A percentile compares a stretch with the other conserved stretches of the same genome.
phyloP scores from a whole-genome alignment of 2,113 vertebrate genomes.

The Ceuthmochares aereus region DNA sequence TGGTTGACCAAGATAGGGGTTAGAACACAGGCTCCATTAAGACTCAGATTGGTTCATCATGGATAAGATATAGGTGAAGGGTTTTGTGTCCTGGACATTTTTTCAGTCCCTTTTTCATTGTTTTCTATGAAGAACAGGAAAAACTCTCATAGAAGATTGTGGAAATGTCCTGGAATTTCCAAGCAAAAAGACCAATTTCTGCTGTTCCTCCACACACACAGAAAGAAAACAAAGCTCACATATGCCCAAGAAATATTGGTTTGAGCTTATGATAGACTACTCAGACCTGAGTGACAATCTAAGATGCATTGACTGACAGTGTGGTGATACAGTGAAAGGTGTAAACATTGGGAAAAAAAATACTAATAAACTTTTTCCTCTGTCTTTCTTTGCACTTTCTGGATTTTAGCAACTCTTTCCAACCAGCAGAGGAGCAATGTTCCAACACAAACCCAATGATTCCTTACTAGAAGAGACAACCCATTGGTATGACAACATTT shows the following conservation, averaged over 20 bases:
- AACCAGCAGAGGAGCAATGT: background rate
- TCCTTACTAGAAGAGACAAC: background rate
- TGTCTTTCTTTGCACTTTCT: background rate
- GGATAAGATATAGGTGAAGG: background rate
- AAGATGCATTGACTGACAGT: fast-evolving
- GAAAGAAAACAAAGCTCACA: background rate
- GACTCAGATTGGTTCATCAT: background rate
- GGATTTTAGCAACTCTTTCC: background rate
- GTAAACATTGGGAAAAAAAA: background rate
- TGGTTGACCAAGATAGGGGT: background rate
- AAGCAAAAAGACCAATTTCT: background rate
- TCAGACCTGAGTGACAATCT: background rate
- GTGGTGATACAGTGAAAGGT: background rate
- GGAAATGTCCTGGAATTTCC: background rate
- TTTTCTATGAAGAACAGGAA: background rate
- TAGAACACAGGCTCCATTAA: background rate
- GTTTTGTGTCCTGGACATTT: background rate
- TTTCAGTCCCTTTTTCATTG: background rate
- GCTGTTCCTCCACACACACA: background rate
- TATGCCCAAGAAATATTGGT: background rate
- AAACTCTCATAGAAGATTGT: background rate
- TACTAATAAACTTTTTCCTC: background rate
- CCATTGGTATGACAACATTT: background rate
- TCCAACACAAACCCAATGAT: background rate
- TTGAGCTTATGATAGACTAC: background rate